phyloP scores from a whole-genome alignment of 2,113 vertebrate species.

The Oreochromis aureus region DNA sequence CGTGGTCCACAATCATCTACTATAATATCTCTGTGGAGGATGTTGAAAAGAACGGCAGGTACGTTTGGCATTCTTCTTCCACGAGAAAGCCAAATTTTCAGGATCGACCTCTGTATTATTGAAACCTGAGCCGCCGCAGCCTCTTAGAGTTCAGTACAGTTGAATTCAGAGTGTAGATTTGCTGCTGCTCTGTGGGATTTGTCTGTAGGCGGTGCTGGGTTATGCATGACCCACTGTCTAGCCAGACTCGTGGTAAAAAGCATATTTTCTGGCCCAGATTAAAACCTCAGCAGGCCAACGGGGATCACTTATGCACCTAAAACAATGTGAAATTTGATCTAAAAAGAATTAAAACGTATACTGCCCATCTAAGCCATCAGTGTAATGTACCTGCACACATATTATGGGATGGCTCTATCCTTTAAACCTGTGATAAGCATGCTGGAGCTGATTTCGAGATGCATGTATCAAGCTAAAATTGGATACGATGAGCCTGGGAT shows the following conservation, averaged over 20 bases:
- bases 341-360: constrained; percentile 9
- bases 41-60: not conserved
- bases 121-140: not conserved
- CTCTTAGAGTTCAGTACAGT: not conserved
- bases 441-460: constrained; percentile 1
- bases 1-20: not conserved
- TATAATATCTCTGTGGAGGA: not conserved
- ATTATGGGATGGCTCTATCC: not conserved
- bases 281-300: not conserved
- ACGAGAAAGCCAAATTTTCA: not conserved
- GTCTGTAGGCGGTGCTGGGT: not conserved
- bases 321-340: not conserved
- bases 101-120: not conserved
- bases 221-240: not conserved
- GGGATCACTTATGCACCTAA: not conserved
- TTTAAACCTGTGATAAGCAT: not conserved
- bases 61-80: not conserved
- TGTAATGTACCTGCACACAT: constrained; percentile 6
- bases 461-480: constrained; percentile 14
- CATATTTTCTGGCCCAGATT: not conserved
- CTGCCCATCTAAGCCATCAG: not conserved
- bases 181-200: not conserved
- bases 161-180: not conserved
- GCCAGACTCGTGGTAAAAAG: not conserved
- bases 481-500: constrained; percentile 23